A percentile compares a stretch with the other conserved stretches of the same genome.
phyloP scores from a whole-genome alignment of 2,113 vertebrate species.

The Fulica atra region DNA sequence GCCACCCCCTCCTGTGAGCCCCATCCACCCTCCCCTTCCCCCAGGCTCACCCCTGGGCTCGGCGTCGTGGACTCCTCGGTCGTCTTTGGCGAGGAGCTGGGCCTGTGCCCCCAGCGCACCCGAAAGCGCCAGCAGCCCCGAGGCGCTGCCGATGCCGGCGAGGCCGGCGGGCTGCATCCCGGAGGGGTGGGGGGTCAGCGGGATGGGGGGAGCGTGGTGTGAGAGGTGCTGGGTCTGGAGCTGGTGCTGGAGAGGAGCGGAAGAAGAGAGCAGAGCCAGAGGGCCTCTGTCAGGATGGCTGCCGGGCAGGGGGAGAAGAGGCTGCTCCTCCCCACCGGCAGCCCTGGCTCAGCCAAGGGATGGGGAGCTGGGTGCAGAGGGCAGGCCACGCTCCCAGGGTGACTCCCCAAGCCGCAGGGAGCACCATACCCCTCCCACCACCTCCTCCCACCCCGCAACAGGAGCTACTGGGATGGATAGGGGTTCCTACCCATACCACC shows the following conservation, averaged over 20 bases:
- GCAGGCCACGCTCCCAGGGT: background rate
- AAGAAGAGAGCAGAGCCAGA: background rate
- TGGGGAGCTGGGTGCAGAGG: accelerated
- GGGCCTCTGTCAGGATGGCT: background rate
- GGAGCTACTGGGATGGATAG: background rate
- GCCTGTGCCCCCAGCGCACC: slow-evolving; percentile 86
- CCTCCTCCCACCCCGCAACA: background rate
- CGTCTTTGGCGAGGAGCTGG: slow-evolving; percentile 86
- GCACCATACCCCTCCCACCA: accelerated
- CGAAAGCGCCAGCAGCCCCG: slow-evolving; percentile 85
- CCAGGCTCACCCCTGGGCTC: slow-evolving; percentile 82
- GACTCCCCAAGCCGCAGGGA: background rate
- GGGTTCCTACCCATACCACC: background rate
- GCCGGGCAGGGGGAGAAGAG: background rate
- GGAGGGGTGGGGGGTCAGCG: slow-evolving; percentile 87
- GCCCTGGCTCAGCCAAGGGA: background rate
- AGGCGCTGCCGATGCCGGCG: slow-evolving; percentile 78
- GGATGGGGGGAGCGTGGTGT: slow-evolving; percentile 88
- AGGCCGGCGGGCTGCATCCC: slow-evolving; percentile 81
- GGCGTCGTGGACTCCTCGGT: slow-evolving; percentile 81
- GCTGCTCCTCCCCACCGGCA: background rate
- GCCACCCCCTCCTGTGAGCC: no score
- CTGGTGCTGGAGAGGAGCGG: slow-evolving; percentile 74
- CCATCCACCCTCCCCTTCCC: accelerated
- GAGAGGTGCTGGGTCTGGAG: slow-evolving; percentile 91